Evolutionary conservation across 1,140 invertebrate species (phyloP), one percentile per base, ranked within the genome.

Genomic region (Cylas formicarius): DNA sequence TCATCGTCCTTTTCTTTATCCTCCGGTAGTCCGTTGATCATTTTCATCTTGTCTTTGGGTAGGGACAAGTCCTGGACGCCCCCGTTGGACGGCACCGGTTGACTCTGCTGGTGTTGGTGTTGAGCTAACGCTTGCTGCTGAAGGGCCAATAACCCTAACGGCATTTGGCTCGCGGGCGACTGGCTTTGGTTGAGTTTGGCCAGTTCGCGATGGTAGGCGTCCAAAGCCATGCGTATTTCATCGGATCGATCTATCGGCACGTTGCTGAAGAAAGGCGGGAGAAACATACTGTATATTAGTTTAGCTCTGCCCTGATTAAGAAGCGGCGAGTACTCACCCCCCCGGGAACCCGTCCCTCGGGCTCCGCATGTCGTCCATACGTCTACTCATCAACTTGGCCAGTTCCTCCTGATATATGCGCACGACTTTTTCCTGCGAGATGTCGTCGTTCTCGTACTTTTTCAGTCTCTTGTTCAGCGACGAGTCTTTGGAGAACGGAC

Each of bases 341-440:
- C 35, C 44, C 17, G 79, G 80, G 58, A 82, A 82, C 6, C 74
- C 76, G 31, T 82, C 83, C 11, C 81, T 70, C 11, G 75, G 78
- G 28, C 76, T 78, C 17, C 81, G 72, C 48, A 81, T 72, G 56
- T 84, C 82, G 14, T 84, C 81, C 16, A 83, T 74, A 43, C 82
- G 68, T 55, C 82, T 71, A 20, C 84, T 84, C 80, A 92, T 90
- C 11, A 97, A 76, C 64, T 96, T 95, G 28, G 87, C 84, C 26
- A 97, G 69, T 62, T 97, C 91, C 64, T 97, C 93, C 56, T 97
- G 90, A 64, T 98, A 98, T 57, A 98, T 93, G 59, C 90, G 78
- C 10, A 91, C 83, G 53, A 99, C 90, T 70, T 97, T 95, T 62
- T 97, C 95, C 68, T 95, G 92, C 29, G 93, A 84, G 69, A 95